Conservation (phyloP, 1,140 invertebrate genomes). For the Anagrus nilaparvatae region DNA sequence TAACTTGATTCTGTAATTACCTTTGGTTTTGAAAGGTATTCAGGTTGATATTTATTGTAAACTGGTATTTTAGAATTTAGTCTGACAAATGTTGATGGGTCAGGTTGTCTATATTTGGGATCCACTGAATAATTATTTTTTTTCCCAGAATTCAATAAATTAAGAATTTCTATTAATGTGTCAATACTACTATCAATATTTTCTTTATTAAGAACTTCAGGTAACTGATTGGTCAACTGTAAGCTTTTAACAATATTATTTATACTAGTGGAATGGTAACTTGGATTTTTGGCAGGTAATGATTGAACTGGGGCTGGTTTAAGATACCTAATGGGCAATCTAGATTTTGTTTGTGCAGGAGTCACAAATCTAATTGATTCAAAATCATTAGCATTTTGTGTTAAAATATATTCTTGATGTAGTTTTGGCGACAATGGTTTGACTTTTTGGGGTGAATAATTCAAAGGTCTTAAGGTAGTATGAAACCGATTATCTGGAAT, state of each 20-base stretch:
- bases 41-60: conserved; percentile 20
- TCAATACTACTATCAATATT: conserved; percentile 69
- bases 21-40: conserved; percentile 24
- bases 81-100: background rate
- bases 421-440: conserved; percentile 13
- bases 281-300: background rate
- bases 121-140: conserved; percentile 14
- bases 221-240: conserved; percentile 60
- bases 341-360: conserved; percentile 12
- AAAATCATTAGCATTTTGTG: conserved; percentile 26
- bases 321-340: conserved; percentile 11
- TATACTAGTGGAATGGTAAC: conserved; percentile 16
- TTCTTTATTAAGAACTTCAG: conserved; percentile 59
- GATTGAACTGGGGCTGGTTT: conserved; percentile 10
- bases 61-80: conserved; percentile 4
- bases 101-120: conserved; percentile 1
- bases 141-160: conserved; percentile 45
- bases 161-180: conserved; percentile 61
- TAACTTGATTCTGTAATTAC: conserved; percentile 34
- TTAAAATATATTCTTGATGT: conserved; percentile 23
- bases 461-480: conserved; percentile 19
- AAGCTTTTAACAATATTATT: conserved; percentile 44
- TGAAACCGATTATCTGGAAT: conserved; percentile 20
- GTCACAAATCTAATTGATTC: conserved; percentile 25
- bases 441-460: conserved; percentile 19